Conservation (phyloP, 92 coral and sea anemone species). For the Porites evermanni region DNA sequence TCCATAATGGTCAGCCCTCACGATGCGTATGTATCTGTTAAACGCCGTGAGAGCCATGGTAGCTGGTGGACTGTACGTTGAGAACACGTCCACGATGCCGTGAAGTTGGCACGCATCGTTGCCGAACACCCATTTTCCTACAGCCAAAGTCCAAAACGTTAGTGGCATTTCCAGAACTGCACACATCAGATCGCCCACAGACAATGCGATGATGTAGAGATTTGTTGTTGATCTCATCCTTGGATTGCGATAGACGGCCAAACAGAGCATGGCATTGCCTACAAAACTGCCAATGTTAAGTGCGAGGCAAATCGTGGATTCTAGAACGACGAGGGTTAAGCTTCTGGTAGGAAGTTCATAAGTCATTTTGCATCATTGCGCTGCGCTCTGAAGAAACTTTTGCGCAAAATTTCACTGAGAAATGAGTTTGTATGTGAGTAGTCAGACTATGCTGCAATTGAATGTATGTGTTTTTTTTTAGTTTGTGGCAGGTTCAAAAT, state of each 20-base stretch:
- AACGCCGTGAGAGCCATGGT: conserved; percentile 74
- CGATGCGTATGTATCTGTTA: conserved; percentile 73
- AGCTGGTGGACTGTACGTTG: conserved; percentile 67
- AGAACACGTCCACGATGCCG: conserved; percentile 58
- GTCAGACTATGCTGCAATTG: too few species aligned
- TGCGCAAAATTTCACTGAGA: too few species aligned
- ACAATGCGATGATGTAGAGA: conserved; percentile 67
- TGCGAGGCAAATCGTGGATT: conserved; percentile 32
- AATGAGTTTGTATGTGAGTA: too few species aligned
- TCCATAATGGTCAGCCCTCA: conserved; percentile 54
- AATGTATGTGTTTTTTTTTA: too few species aligned
- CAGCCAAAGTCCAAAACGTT: conserved; percentile 33
- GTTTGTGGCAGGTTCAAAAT: too few species aligned
- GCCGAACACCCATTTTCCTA: conserved; percentile 66
- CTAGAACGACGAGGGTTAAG: conserved; percentile 28
- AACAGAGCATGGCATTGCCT: conserved; percentile 69
- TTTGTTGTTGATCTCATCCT: conserved; percentile 67
- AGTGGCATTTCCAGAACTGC: conserved; percentile 73
- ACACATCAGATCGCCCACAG: conserved; percentile 71
- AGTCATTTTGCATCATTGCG: background rate
- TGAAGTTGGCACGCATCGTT: conserved; percentile 65
- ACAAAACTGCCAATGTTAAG: conserved; percentile 50
- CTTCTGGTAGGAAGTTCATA: conserved; percentile 30
- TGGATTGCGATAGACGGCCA: conserved; percentile 72
- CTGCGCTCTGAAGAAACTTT: background rate